Evolutionary conservation across 2,113 vertebrate species (phyloP).

Genomic region (Glaucidium brasilianum): DNA sequence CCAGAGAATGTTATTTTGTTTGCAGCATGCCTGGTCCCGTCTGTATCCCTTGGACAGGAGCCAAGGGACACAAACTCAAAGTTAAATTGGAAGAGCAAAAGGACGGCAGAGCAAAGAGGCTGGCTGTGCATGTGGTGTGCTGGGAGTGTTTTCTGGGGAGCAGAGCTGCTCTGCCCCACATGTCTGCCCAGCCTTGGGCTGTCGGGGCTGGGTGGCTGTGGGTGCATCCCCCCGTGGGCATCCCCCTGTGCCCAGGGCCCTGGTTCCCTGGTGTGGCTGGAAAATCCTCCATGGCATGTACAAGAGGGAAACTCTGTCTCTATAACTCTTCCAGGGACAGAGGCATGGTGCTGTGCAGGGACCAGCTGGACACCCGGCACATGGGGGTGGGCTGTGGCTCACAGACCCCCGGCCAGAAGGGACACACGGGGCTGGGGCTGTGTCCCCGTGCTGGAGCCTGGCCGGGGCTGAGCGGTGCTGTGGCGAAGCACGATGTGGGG

Average conservation of each 20-base stretch:
- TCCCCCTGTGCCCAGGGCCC: neutral
- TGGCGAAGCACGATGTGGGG: rapidly evolving
- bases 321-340: neutral
- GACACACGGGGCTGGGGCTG: rapidly evolving
- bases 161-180: neutral
- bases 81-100: neutral
- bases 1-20: neutral
- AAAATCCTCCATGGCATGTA: neutral
- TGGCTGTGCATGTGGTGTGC: rapidly evolving
- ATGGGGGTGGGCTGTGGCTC: rapidly evolving
- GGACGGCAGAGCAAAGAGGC: neutral
- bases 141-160: neutral
- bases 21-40: neutral
- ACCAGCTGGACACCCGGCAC: rapidly evolving
- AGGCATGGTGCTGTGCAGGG: too few relatives aligned
- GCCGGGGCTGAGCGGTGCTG: neutral
- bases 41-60: neutral
- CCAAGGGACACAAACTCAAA: neutral
- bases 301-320: neutral
- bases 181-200: neutral
- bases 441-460: neutral
- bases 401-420: neutral
- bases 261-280: neutral
- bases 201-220: neutral
- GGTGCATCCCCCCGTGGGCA: neutral